Conservation (phyloP, 2,113 vertebrate genomes). For the Lepidothrix coronata region DNA sequence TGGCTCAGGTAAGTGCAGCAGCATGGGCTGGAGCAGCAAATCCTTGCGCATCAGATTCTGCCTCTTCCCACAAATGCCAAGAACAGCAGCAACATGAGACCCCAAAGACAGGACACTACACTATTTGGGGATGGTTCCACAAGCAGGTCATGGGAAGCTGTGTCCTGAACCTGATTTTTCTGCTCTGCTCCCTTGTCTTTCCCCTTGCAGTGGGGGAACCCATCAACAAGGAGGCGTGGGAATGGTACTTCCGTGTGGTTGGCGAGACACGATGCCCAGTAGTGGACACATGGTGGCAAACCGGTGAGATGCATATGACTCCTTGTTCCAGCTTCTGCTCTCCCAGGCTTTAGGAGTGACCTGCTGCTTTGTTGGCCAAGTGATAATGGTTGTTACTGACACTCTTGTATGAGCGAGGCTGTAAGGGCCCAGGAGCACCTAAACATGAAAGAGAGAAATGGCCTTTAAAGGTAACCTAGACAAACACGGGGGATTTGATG, state of each 20-base stretch:
- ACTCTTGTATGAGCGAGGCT: not conserved
- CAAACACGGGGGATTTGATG: rapidly evolving
- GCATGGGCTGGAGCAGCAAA: not conserved
- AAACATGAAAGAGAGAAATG: not conserved
- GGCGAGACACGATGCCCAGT: conserved; percentile 83
- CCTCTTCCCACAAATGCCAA: not conserved
- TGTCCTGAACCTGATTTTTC: not conserved
- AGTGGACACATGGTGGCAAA: conserved; percentile 95
- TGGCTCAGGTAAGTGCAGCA: conserved; percentile 72
- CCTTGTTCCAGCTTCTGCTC: not conserved
- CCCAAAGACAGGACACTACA: rapidly evolving
- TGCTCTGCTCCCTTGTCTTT: not conserved
- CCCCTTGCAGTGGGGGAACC: conserved; percentile 85
- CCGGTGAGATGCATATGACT: conserved; percentile 71
- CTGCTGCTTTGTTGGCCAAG: not conserved
- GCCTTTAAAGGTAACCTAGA: not conserved
- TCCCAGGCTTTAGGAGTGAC: not conserved
- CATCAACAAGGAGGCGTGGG: conserved; percentile 90
- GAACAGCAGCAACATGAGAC: not conserved
- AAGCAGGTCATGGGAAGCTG: not conserved
- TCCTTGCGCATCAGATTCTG: not conserved
- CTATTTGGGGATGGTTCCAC: not conserved
- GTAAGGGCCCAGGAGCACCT: not conserved
- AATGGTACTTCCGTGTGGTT: conserved; percentile 86
- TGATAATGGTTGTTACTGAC: not conserved